Evolutionary conservation across 1,140 invertebrate species (phyloP).

Genomic region (Drosophila orosa): DNA sequence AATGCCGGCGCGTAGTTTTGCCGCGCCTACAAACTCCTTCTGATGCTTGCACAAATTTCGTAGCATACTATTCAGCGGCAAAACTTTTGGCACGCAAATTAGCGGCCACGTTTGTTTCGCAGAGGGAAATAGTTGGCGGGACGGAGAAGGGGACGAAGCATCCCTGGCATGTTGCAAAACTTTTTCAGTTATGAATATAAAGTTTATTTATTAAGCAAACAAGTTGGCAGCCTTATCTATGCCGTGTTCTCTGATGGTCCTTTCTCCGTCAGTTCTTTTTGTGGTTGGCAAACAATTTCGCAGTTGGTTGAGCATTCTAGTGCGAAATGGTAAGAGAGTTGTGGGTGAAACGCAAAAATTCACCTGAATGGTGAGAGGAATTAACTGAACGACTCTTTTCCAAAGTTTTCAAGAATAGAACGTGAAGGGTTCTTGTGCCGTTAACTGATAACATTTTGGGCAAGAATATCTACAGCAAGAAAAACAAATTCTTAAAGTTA

Average conservation of each 20-base stretch:
- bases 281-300: conserved; percentile 65
- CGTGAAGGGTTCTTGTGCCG: conserved; percentile 10
- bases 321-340: conserved; percentile 4
- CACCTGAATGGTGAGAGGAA: conserved; percentile 47
- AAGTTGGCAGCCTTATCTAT: conserved; percentile 76
- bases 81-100: conserved; percentile 76
- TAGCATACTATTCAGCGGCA: conserved; percentile 69
- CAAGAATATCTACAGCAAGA: not conserved
- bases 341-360: conserved; percentile 28
- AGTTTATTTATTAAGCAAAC: conserved; percentile 82
- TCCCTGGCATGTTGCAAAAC: conserved; percentile 49
- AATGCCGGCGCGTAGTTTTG: conserved; percentile 69
- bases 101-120: conserved; percentile 77
- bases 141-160: not conserved
- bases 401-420: conserved; percentile 18
- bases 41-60: conserved; percentile 34
- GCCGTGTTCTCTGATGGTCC: conserved; percentile 47
- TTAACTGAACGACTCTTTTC: conserved; percentile 48
- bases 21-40: conserved; percentile 22
- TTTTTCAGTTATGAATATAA: conserved; percentile 83
- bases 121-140: conserved; percentile 6
- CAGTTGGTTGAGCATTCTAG: conserved; percentile 50
- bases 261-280: conserved; percentile 46
- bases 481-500: not conserved
- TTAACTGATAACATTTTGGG: conserved; percentile 17